Evolutionary conservation across 2,888 invertebrate species (phyloP).

Genomic region (Mesoligia furuncula): DNA sequence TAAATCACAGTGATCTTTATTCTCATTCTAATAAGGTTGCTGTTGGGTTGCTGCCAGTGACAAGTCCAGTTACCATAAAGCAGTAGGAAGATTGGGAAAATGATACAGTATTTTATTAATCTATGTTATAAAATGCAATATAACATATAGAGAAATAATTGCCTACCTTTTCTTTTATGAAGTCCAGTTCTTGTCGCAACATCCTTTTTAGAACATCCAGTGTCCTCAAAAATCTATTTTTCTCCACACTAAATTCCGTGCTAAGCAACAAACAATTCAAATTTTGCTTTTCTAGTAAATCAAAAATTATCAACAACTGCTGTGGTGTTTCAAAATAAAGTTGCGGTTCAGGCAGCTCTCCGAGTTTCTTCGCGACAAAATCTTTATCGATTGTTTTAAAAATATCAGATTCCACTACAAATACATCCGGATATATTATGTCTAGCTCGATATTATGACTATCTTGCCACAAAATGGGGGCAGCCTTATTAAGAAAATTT

Average conservation of each 20-base stretch:
- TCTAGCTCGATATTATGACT: slow-evolving; percentile 76
- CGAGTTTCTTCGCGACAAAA: slow-evolving; percentile 73
- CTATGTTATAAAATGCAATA: neutral
- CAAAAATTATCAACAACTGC: slow-evolving; percentile 80
- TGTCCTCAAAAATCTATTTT: slow-evolving; percentile 83
- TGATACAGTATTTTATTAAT: neutral
- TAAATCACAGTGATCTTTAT: too few species aligned
- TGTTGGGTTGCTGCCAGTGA: too few species aligned
- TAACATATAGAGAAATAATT: neutral
- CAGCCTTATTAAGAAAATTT: slow-evolving; percentile 83
- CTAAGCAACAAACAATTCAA: slow-evolving; percentile 85
- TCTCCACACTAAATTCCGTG: slow-evolving; percentile 83
- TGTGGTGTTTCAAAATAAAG: slow-evolving; percentile 84
- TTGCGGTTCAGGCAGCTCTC: slow-evolving; percentile 76
- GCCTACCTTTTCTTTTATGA: slow-evolving; percentile 81
- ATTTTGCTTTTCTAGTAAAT: slow-evolving; percentile 84
- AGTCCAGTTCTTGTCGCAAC: slow-evolving; percentile 78
- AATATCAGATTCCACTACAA: slow-evolving; percentile 79
- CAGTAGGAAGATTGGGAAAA: neutral
- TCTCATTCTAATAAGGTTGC: too few species aligned
- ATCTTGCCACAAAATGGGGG: slow-evolving; percentile 85
- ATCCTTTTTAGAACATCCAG: slow-evolving; percentile 75
- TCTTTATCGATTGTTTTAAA: slow-evolving; percentile 77
- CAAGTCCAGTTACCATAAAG: neutral
- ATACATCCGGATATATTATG: slow-evolving; percentile 76